Evolutionary conservation across 2,113 vertebrate species (phyloP).

Genomic region (Triplophysa siluroides): DNA sequence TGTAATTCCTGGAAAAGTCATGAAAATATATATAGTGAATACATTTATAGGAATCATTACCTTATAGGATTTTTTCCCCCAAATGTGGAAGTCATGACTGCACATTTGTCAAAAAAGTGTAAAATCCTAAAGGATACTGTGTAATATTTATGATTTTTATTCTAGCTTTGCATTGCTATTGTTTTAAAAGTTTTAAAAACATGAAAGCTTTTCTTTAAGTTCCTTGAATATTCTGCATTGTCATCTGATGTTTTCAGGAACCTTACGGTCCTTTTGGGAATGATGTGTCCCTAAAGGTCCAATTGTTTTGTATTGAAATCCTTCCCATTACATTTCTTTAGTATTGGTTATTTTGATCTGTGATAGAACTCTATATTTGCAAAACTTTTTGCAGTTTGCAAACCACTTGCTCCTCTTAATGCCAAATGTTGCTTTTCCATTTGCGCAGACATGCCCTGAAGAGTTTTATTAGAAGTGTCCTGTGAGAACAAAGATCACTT

Average conservation of each 20-base stretch:
- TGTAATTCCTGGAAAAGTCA: too few relatives aligned
- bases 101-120: too few relatives aligned
- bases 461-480: neutral
- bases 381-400: too few relatives aligned
- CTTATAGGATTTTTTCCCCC: too few relatives aligned
- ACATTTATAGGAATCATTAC: too few relatives aligned
- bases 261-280: neutral
- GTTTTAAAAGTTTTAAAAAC: neutral
- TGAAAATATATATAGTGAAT: too few relatives aligned
- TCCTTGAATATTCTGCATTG: neutral
- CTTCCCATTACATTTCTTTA: neutral
- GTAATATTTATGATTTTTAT: neutral
- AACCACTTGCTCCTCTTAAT: too few relatives aligned
- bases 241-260: neutral
- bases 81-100: too few relatives aligned
- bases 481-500: neutral
- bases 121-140: neutral
- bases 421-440: too few relatives aligned
- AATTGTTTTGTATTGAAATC: neutral
- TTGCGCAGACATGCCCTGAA: neutral
- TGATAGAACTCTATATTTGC: too few relatives aligned
- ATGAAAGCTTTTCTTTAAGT: neutral
- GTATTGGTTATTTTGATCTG: neutral
- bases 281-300: neutral
- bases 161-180: neutral